Percentiles rank a stretch among this genome's conserved stretches.
phyloP scores from a whole-genome alignment of 2,888 invertebrate genomes.

The Gastracanthus pulcherrimus region DNA sequence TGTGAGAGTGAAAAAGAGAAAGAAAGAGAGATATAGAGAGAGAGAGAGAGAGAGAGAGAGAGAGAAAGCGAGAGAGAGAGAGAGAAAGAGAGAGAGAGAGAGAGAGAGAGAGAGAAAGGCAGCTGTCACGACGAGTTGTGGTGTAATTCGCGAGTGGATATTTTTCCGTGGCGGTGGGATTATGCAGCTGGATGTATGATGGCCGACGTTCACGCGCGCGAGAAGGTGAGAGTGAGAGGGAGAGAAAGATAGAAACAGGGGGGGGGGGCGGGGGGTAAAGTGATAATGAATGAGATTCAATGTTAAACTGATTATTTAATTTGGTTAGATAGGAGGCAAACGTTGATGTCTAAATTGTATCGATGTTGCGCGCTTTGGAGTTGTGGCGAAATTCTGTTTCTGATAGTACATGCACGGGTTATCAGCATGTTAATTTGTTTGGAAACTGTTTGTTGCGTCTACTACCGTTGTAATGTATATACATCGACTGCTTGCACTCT shows the following conservation, averaged over 20 bases:
- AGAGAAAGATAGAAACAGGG: no score
- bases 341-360: not conserved
- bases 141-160: not conserved
- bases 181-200: not conserved
- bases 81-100: no score
- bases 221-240: no score
- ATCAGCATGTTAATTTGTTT: conserved; percentile 13
- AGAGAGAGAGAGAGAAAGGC: not conserved
- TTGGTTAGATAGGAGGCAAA: not conserved
- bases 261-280: no score
- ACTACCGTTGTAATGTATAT: not conserved
- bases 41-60: no score
- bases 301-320: no score
- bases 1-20: no score
- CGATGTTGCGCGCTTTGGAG: no score
- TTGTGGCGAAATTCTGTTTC: not conserved
- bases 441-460: not conserved
- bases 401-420: not conserved
- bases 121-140: not conserved
- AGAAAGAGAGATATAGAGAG: no score
- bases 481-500: not conserved
- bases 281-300: no score
- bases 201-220: no score
- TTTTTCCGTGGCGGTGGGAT: not conserved
- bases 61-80: no score